Evolutionary conservation across 1,140 invertebrate species (phyloP).

Genomic region (Elysia chlorotica): DNA sequence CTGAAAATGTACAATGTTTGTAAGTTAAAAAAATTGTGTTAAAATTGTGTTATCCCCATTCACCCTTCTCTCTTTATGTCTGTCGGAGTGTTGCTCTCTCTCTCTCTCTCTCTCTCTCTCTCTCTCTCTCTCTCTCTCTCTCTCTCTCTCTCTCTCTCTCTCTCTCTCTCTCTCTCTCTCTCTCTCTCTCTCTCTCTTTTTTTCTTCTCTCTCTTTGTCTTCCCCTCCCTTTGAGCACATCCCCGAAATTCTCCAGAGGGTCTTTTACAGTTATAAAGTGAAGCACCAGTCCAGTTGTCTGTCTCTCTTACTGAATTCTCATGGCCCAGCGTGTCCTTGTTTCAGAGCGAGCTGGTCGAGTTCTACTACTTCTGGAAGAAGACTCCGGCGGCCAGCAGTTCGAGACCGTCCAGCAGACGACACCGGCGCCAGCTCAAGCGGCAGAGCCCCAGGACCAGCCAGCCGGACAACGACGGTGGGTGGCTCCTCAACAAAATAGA

Average conservation of each 20-base stretch:
- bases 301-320: too few relatives aligned
- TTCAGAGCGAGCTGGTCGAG: conserved; percentile 90
- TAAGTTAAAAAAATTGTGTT: neutral
- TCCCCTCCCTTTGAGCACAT: neutral
- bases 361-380: conserved; percentile 99
- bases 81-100: conserved; percentile 5
- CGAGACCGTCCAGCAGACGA: conserved; percentile 83
- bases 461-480: conserved; percentile 29
- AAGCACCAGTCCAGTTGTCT: neutral
- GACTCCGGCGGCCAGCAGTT: conserved; percentile 89
- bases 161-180: conserved; percentile 15
- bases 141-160: neutral
- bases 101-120: conserved; percentile 4
- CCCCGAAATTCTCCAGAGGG: neutral
- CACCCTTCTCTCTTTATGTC: conserved; percentile 10
- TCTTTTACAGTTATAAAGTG: neutral
- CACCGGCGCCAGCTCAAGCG: conserved; percentile 85
- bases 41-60: neutral
- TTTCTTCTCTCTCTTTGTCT: conserved; percentile 15
- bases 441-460: conserved; percentile 52
- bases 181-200: conserved; percentile 22
- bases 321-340: neutral
- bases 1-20: neutral
- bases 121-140: conserved; percentile 13
- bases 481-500: neutral